phyloP scores from a whole-genome alignment of 2,797 vertebrate genomes.

The Alca torda region DNA sequence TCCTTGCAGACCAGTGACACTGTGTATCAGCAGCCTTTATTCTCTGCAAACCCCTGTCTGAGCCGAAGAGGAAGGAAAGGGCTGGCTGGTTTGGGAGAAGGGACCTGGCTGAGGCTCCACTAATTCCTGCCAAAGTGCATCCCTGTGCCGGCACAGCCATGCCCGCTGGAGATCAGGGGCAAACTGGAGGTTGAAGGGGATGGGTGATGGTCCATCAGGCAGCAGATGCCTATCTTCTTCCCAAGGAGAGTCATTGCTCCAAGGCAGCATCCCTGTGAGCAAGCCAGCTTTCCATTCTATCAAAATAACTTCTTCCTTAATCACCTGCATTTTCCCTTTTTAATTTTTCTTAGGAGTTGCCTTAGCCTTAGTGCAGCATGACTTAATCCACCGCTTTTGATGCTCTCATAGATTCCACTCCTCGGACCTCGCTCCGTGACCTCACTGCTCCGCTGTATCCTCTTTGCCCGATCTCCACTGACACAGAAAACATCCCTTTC shows the following conservation, averaged over 20 bases:
- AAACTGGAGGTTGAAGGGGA: not conserved
- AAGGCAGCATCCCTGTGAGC: not conserved
- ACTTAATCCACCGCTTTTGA: not conserved
- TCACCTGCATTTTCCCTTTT: not conserved
- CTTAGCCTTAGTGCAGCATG: not conserved
- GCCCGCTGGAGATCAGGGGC: accelerated
- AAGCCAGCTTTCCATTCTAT: not conserved
- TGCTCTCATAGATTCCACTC: not conserved
- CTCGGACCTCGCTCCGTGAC: not conserved
- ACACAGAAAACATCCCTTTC: not conserved
- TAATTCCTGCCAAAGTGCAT: not conserved
- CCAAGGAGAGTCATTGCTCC: not conserved
- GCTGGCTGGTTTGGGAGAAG: not conserved
- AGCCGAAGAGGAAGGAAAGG: not conserved
- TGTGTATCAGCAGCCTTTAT: not conserved
- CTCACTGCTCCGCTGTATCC: not conserved
- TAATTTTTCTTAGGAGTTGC: not conserved
- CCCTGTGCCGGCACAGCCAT: not conserved
- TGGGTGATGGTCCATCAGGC: not conserved
- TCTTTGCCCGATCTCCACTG: not conserved
- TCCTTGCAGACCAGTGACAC: not conserved
- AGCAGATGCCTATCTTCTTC: not conserved
- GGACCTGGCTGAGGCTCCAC: not conserved
- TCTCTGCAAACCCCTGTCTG: not conserved
- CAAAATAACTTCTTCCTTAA: not conserved